Evolutionary conservation across 2,797 vertebrate species (phyloP).

Genomic region (Pempheris klunzingeri): DNA sequence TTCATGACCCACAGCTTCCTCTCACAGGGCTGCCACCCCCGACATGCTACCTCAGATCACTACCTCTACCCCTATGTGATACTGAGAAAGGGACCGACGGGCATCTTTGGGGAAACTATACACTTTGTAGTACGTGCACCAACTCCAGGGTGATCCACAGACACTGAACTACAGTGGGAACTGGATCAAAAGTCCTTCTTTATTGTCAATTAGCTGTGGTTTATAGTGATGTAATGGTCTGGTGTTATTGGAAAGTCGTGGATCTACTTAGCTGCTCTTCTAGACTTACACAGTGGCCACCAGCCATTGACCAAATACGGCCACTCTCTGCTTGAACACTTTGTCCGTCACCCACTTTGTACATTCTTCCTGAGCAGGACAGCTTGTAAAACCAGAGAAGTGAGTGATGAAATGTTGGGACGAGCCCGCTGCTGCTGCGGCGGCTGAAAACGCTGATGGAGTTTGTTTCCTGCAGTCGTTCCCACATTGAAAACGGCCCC

Average conservation of each 20-base stretch:
- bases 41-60: too few species aligned
- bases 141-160: not conserved
- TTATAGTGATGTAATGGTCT: not conserved
- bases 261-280: not conserved
- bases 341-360: not conserved
- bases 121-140: too few species aligned
- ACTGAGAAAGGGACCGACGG: too few species aligned
- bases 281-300: not conserved
- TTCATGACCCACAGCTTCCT: not conserved
- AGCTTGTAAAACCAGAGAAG: conserved; percentile 4
- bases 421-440: conserved; percentile 24
- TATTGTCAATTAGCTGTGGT: not conserved
- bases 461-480: conserved; percentile 19
- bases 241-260: not conserved
- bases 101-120: too few species aligned
- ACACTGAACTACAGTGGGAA: too few species aligned
- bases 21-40: not conserved
- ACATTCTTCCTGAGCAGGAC: not conserved
- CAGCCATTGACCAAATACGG: not conserved
- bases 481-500: not conserved
- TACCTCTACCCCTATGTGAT: too few species aligned
- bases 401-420: conserved; percentile 2
- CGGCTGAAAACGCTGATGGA: not conserved
- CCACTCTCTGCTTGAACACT: not conserved
- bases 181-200: too few species aligned